phyloP scores from a whole-genome alignment of 2,888 invertebrate species.

The Unio delphinus region DNA sequence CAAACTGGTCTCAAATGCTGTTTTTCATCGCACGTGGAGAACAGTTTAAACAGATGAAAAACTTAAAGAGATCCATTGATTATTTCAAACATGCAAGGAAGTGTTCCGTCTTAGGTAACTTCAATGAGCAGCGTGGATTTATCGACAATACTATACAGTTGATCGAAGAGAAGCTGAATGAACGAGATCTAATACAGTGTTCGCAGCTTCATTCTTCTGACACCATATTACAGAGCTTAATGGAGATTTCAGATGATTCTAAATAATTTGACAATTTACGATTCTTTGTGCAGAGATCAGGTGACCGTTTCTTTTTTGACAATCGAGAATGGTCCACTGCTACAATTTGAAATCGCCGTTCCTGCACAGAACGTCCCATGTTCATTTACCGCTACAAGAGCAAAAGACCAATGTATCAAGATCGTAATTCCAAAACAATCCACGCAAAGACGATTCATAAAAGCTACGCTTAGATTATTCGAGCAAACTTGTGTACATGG shows the following conservation, averaged over 20 bases:
- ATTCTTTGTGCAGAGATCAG: no score
- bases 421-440: no score
- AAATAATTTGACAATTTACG: no score
- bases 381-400: no score
- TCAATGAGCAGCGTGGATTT: not conserved
- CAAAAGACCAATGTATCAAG: no score
- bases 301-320: no score
- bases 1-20: constrained; percentile 11
- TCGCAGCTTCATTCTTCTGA: not conserved
- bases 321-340: no score
- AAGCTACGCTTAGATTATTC: no score
- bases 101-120: constrained; percentile 3
- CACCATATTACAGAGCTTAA: not conserved
- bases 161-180: not conserved
- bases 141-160: not conserved
- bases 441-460: no score
- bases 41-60: constrained; percentile 4
- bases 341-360: no score
- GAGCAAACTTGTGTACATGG: no score
- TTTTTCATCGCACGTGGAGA: constrained; percentile 8
- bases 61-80: constrained; percentile 2
- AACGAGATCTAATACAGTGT: not conserved
- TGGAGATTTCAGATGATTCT: not conserved
- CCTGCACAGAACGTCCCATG: no score
- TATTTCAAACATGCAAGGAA: constrained; percentile 3